Conservation (phyloP, 2,797 vertebrate species). For the Holocentrus rufus region DNA sequence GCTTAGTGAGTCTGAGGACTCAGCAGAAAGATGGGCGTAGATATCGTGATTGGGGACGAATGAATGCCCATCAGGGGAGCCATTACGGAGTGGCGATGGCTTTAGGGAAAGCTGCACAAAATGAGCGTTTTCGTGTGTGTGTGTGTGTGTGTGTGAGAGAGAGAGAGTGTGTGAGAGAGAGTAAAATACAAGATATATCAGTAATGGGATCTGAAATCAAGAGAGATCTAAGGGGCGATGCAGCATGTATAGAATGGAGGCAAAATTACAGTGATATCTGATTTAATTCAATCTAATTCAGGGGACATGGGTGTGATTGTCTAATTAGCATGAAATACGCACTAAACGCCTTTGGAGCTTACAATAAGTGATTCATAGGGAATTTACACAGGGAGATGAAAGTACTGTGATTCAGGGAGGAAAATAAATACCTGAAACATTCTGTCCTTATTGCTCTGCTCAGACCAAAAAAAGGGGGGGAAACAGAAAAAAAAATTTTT, state of each 20-base stretch:
- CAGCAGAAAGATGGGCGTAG: conserved; percentile 12
- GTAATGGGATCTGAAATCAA: background rate
- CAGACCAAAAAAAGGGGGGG: conserved; percentile 66
- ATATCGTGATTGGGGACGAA: conserved; percentile 1
- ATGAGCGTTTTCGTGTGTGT: background rate
- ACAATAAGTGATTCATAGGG: conserved; percentile 10
- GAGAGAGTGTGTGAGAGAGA: background rate
- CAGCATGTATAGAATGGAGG: background rate
- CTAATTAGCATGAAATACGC: conserved; percentile 22
- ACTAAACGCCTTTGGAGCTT: conserved; percentile 5
- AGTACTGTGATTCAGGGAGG: conserved; percentile 22
- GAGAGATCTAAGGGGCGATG: conserved; percentile 10
- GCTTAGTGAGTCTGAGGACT: background rate
- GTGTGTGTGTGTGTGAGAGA: background rate
- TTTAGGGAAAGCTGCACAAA: background rate
- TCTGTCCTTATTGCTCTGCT: conserved; percentile 90
- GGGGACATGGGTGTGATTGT: conserved; percentile 19
- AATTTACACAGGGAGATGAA: conserved; percentile 18
- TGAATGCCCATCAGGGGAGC: conserved; percentile 5
- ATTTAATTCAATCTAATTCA: conserved; percentile 15
- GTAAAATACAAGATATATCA: background rate
- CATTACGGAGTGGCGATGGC: conserved; percentile 8
- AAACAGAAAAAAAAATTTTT: conserved; percentile 62
- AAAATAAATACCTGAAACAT: conserved; percentile 89
- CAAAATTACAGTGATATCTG: background rate